These are phyloP conservation scores for Schizotus pectinicornis DNA, from an alignment of 2,888 invertebrate species.

Conservation along the genomic window DNA sequence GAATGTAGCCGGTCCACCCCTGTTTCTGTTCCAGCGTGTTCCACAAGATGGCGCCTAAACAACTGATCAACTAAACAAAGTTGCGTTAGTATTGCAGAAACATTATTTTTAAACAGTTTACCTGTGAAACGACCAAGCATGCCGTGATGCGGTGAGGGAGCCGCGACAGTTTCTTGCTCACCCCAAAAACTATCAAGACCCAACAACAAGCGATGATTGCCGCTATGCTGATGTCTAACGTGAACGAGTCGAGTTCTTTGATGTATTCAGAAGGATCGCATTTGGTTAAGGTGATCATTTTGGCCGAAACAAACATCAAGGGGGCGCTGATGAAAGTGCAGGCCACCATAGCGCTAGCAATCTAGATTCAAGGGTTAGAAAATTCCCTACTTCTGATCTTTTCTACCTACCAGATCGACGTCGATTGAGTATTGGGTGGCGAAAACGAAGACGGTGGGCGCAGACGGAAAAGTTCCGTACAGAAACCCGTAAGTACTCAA, in stretches of 20 bases:
- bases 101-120: slow-evolving; percentile 52
- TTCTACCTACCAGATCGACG: slow-evolving; percentile 80
- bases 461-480: slow-evolving; percentile 95
- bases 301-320: slow-evolving; percentile 93
- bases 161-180: slow-evolving; percentile 77
- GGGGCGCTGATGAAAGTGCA: slow-evolving; percentile 95
- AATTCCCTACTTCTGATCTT: not conserved
- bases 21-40: slow-evolving; percentile 64
- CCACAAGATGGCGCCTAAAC: slow-evolving; percentile 78
- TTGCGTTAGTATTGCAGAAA: not conserved
- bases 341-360: slow-evolving; percentile 93
- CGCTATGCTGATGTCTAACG: slow-evolving; percentile 83
- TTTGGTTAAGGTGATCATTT: slow-evolving; percentile 84
- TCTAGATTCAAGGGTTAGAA: slow-evolving; percentile 61
- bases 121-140: slow-evolving; percentile 81
- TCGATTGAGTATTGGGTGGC: slow-evolving; percentile 87
- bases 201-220: slow-evolving; percentile 79
- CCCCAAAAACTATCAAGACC: slow-evolving; percentile 75
- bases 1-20: slow-evolving; percentile 71
- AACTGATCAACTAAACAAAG: slow-evolving; percentile 65
- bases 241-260: slow-evolving; percentile 76
- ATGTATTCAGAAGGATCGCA: slow-evolving; percentile 74
- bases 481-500: slow-evolving; percentile 92
- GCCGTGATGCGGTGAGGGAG: slow-evolving; percentile 85
- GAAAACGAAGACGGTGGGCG: slow-evolving; percentile 95